A percentile compares a stretch with the other conserved stretches of the same genome.
Evolutionary conservation across 2,113 vertebrate genomes (phyloP).

Genomic region (Girardinichthys multiradiatus): DNA sequence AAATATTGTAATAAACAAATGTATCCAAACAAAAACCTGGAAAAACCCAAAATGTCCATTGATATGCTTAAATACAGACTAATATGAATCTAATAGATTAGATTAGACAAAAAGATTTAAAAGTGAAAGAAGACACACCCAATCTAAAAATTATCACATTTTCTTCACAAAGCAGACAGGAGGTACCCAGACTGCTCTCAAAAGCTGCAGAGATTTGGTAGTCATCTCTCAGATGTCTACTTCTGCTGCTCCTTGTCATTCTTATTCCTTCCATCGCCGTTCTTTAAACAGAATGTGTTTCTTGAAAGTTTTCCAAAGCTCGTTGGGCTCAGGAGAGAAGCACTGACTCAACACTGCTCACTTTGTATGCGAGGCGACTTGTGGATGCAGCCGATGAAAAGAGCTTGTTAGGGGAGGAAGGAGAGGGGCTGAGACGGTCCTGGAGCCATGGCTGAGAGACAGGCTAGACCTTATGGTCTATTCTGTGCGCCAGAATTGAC

Average conservation of each 20-base stretch:
- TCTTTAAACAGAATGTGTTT: constrained; percentile 65
- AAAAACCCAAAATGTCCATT: not conserved
- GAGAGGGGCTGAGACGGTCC: not conserved
- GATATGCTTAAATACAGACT: too few species aligned
- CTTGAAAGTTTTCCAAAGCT: constrained; percentile 70
- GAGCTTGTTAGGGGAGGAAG: constrained; percentile 41
- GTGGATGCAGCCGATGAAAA: constrained; percentile 62
- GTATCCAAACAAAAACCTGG: too few species aligned
- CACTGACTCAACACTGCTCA: constrained; percentile 72
- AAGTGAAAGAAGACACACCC: constrained; percentile 15
- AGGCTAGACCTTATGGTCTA: constrained; percentile 32
- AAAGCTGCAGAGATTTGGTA: constrained; percentile 53
- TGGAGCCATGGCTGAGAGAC: constrained; percentile 34
- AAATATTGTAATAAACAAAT: too few species aligned
- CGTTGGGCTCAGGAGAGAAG: constrained; percentile 57
- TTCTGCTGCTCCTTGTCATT: not conserved
- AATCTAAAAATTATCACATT: constrained; percentile 18
- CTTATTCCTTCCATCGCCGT: constrained; percentile 10
- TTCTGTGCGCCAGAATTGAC: constrained; percentile 35
- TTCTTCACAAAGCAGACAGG: constrained; percentile 16
- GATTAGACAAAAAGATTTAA: constrained; percentile 18
- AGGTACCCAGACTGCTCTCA: constrained; percentile 15
- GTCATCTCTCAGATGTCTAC: constrained; percentile 26
- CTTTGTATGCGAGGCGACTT: constrained; percentile 67
- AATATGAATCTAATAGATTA: not conserved